Evolutionary conservation across 2,797 vertebrate species (phyloP), one percentile per base, ranked within the genome.

Genomic region (Cyprinella venusta): DNA sequence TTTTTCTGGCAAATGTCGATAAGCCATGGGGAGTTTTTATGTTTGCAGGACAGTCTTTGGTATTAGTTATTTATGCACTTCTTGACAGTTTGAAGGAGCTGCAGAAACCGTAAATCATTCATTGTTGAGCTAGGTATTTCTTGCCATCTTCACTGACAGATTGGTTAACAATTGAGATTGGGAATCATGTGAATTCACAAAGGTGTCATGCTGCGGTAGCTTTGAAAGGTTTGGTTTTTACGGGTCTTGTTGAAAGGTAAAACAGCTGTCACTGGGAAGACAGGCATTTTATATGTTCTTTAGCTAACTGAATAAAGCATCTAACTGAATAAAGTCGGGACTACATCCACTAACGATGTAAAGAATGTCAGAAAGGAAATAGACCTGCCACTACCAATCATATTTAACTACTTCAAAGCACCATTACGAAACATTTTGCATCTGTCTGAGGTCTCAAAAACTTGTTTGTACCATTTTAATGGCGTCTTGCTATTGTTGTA

Each of bases 401-500:
- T 50, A 33, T 78, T 65, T 50, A 8, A 65, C 9, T 50, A 65
- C 54, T 45, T 48, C 5, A 24, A 16, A 76, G 52, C 8, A 56
- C 12, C 50, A n/a, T 56, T n/a, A n/a, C 38, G 6, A 16, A 36
- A 8, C 4, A 15, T n/a, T 59, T 54, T 40, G 33, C 52, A 38
- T 72, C 16, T 7, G 18, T 52, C 26, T 52, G 18, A 21, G 48
- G 45, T 72, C 45, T 54, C 48, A 21, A 15, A 72, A 74, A 48
- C 3, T 18, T 40, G 36, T 78, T 76, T 84, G 42, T 79, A 79
- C 54, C 40, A 38, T 42, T 82, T 56, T n/a, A 79, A 36, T 87
- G 77, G 56, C 40, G 54, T 77, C 48, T 85, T 52, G 26, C 26
- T 42, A 21, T 79, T 45, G 26, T 6, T 63, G 19, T 87, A 98